Conservation (phyloP, 2,888 invertebrate genomes). For the Geophilus truncorum region DNA sequence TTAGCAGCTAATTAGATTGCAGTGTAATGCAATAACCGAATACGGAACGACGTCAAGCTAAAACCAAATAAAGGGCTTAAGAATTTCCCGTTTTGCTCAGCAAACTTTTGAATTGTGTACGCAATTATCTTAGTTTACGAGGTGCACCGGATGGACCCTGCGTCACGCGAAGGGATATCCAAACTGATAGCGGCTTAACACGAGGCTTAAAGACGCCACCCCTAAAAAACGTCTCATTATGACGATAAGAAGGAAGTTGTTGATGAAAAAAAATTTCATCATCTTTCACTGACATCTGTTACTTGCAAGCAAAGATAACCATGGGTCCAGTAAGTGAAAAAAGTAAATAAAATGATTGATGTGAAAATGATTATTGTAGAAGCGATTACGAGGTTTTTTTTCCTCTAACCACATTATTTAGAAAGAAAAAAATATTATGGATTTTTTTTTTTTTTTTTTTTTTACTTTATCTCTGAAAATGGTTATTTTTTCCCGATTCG, state of each 20-base stretch:
- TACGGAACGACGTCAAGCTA: not conserved
- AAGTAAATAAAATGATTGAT: conserved; percentile 3
- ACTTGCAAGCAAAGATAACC: not conserved
- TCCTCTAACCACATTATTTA: not conserved
- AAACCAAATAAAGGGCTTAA: conserved; percentile 17
- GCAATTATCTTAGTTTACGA: conserved; percentile 20
- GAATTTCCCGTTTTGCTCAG: not conserved
- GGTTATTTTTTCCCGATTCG: conserved; percentile 2
- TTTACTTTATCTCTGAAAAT: not conserved
- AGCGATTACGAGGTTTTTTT: not conserved
- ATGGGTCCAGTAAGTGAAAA: not conserved
- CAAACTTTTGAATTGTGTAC: conserved; percentile 8
- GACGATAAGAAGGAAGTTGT: not conserved
- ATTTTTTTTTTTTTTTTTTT: not conserved
- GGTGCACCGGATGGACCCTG: conserved; percentile 3
- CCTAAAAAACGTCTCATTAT: not conserved
- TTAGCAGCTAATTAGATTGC: conserved; percentile 17
- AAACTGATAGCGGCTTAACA: conserved; percentile 20
- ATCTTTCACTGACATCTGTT: conserved; percentile 21
- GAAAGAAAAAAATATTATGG: not conserved
- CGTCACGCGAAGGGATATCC: not conserved
- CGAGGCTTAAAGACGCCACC: not conserved
- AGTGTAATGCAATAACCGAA: conserved; percentile 18
- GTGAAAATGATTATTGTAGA: conserved; percentile 19
- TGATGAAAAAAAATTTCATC: not conserved